Evolutionary conservation across 2,113 vertebrate genomes (phyloP).

Genomic region (Semicossyphus pulcher): DNA sequence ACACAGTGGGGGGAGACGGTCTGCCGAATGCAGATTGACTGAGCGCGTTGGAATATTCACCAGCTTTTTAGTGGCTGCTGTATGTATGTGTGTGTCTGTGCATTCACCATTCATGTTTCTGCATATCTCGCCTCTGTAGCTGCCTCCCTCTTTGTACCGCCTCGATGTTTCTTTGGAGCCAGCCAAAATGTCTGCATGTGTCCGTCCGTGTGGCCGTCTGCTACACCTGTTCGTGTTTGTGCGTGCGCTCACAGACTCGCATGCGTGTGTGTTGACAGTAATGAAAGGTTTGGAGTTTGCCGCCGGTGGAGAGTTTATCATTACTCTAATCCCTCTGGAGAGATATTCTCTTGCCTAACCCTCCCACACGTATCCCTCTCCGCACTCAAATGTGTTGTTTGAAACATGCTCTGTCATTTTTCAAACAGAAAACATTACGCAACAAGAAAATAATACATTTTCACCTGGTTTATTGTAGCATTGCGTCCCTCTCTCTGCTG

Average conservation of each 20-base stretch:
- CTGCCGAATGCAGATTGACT: conserved; percentile 62
- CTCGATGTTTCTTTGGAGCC: conserved; percentile 22
- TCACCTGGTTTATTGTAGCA: conserved; percentile 5
- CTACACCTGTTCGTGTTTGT: conserved; percentile 45
- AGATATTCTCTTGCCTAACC: conserved; percentile 41
- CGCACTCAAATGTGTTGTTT: conserved; percentile 32
- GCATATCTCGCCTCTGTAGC: conserved; percentile 3
- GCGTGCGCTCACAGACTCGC: neutral
- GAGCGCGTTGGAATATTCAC: conserved; percentile 42
- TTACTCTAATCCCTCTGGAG: conserved; percentile 63
- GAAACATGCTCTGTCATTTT: conserved; percentile 48
- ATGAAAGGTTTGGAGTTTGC: conserved; percentile 69
- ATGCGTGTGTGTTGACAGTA: conserved; percentile 32
- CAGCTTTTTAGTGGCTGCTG: conserved; percentile 24
- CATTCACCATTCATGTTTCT: conserved; percentile 4
- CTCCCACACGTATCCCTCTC: conserved; percentile 48
- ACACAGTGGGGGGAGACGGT: conserved; percentile 51
- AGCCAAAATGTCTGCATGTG: conserved; percentile 8
- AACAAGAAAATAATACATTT: conserved; percentile 23
- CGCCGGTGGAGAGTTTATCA: conserved; percentile 58
- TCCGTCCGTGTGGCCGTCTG: neutral
- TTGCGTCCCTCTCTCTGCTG: conserved; percentile 7
- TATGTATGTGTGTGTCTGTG: neutral
- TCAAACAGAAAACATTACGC: conserved; percentile 40
- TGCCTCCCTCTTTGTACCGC: conserved; percentile 10